phyloP scores from a whole-genome alignment of 2,888 invertebrate species.

The Drosophila fulvimacula region DNA sequence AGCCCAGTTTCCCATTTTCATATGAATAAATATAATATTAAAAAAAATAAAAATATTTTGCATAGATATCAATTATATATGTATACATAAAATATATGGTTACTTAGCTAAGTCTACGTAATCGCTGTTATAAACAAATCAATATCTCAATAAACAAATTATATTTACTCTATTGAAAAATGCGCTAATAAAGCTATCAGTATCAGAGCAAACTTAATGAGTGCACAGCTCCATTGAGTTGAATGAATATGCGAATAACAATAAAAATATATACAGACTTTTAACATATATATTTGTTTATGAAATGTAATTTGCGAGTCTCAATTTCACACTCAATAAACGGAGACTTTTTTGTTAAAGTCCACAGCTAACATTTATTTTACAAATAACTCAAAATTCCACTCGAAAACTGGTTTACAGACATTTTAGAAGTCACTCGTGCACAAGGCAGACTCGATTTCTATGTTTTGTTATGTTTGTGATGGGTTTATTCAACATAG shows the following conservation, averaged over 20 bases:
- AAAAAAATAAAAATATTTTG: too few relatives aligned
- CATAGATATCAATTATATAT: too few relatives aligned
- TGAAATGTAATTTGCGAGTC: background rate
- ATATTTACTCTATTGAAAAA: background rate
- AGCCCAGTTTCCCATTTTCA: too few relatives aligned
- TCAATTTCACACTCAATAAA: background rate
- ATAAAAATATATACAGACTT: too few relatives aligned
- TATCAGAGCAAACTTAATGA: background rate
- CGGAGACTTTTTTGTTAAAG: background rate
- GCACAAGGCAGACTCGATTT: background rate
- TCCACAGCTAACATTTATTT: background rate
- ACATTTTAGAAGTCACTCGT: background rate
- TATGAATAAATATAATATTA: too few relatives aligned
- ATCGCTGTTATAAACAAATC: background rate
- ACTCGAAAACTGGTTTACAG: conserved; percentile 13
- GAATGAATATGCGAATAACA: background rate
- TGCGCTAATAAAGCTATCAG: background rate
- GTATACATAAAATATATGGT: background rate
- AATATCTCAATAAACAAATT: background rate
- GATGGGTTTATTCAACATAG: background rate
- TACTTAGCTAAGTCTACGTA: background rate
- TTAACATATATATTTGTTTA: background rate
- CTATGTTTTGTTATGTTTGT: background rate
- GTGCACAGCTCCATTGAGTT: background rate
- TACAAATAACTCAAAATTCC: background rate